Conservation (phyloP, 2,113 vertebrate genomes). For the Cyprinodon brontotheroides region DNA sequence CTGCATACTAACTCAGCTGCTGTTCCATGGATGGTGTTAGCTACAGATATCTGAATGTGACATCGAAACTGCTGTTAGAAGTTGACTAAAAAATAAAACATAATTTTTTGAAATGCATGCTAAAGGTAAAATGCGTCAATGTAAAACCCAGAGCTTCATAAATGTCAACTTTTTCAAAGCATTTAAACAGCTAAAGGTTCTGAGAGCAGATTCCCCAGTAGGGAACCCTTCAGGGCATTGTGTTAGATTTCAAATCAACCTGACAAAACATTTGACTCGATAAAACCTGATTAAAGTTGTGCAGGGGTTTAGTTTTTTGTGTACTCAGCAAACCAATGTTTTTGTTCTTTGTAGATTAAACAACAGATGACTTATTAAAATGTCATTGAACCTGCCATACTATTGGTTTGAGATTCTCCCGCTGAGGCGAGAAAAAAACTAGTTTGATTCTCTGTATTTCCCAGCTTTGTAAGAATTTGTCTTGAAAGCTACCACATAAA, state of each 20-base stretch:
- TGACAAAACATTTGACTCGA: slow-evolving; percentile 67
- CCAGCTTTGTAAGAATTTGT: too few relatives aligned
- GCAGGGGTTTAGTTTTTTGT: slow-evolving; percentile 46
- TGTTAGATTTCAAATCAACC: slow-evolving; percentile 59
- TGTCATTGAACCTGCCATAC: slow-evolving; percentile 12
- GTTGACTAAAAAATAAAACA: too few relatives aligned
- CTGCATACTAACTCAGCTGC: too few relatives aligned
- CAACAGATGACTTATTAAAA: slow-evolving; percentile 39
- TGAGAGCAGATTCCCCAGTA: slow-evolving; percentile 16
- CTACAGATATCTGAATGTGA: too few relatives aligned
- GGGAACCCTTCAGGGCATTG: slow-evolving; percentile 50
- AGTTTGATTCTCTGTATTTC: too few relatives aligned
- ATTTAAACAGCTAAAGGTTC: slow-evolving; percentile 5
- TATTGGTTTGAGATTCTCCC: background rate
- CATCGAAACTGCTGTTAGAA: too few relatives aligned
- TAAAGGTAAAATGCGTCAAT: too few relatives aligned
- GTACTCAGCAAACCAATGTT: slow-evolving; percentile 54
- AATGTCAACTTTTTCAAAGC: background rate
- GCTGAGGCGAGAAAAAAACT: background rate
- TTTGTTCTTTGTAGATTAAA: slow-evolving; percentile 5
- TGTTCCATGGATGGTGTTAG: too few relatives aligned
- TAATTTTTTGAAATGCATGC: too few relatives aligned
- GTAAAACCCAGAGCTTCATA: too few relatives aligned
- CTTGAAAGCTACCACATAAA: too few relatives aligned
- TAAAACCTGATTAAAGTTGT: slow-evolving; percentile 72